Evolutionary conservation across 2,888 invertebrate genomes (phyloP).

Genomic region (Steinernema hermaphroditum): DNA sequence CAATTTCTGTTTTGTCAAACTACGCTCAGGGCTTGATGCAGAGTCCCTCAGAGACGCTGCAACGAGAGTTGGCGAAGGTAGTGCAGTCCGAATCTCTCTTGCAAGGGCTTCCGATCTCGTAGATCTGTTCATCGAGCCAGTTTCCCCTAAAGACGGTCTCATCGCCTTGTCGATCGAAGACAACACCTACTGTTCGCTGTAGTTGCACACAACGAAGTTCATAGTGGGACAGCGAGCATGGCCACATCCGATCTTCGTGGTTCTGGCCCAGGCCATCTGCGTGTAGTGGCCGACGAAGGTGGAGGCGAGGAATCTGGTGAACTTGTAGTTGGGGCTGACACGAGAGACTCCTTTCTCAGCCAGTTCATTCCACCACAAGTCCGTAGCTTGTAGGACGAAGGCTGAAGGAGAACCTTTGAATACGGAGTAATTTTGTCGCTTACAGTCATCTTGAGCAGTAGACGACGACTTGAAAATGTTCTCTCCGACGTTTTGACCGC

Average conservation of each 20-base stretch:
- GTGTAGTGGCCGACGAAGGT: slow-evolving; percentile 47
- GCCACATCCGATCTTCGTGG: slow-evolving; percentile 44
- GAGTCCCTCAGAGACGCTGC: slow-evolving; percentile 39
- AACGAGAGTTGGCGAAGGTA: slow-evolving; percentile 36
- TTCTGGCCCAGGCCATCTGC: slow-evolving; percentile 49
- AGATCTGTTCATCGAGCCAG: slow-evolving; percentile 39
- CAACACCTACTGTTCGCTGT: slow-evolving; percentile 40
- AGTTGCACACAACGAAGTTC: slow-evolving; percentile 45
- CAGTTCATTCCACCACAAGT: slow-evolving; percentile 48
- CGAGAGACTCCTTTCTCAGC: slow-evolving; percentile 45
- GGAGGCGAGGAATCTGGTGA: slow-evolving; percentile 33
- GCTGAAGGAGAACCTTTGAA: background rate
- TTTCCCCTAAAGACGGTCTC: slow-evolving; percentile 42
- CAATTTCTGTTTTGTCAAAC: too few relatives aligned
- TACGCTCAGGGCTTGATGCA: slow-evolving; percentile 28
- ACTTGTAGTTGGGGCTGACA: slow-evolving; percentile 17
- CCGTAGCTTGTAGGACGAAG: slow-evolving; percentile 35
- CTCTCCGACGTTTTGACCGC: slow-evolving; percentile 39
- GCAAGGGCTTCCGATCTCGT: slow-evolving; percentile 42
- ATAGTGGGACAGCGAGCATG: slow-evolving; percentile 39
- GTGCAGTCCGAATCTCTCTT: slow-evolving; percentile 39
- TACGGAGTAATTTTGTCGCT: too few relatives aligned
- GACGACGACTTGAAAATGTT: slow-evolving; percentile 40
- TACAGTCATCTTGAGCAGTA: background rate
- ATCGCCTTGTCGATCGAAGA: background rate